Conservation (phyloP, 2,113 vertebrate genomes). For the Nycticebus coucang region DNA sequence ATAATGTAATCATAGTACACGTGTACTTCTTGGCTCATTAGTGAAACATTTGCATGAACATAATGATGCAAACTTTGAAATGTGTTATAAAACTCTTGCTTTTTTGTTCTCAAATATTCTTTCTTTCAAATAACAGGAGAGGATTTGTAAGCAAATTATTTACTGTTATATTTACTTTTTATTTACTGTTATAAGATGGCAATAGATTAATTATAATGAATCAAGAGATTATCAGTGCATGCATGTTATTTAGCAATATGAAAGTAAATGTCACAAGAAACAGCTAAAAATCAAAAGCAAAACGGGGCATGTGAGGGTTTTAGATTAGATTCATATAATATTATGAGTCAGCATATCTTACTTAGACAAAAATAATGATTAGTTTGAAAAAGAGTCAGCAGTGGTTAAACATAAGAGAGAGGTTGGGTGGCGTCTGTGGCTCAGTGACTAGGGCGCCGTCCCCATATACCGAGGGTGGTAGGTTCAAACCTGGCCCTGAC, state of each 20-base stretch:
- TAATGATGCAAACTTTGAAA: background rate
- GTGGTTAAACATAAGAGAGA: background rate
- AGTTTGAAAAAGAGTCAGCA: background rate
- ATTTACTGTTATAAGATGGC: background rate
- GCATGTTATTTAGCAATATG: background rate
- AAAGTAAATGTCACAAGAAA: background rate
- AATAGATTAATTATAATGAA: background rate
- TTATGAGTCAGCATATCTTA: background rate
- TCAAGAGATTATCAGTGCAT: background rate
- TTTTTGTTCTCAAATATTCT: too few relatives aligned
- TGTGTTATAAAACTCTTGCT: background rate
- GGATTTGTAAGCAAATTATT: background rate
- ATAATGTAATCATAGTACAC: background rate
- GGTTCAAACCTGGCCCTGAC: too few relatives aligned
- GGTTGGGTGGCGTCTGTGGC: too few relatives aligned
- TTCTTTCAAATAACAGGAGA: background rate
- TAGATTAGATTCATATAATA: background rate
- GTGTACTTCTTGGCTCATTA: background rate
- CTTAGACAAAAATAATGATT: slow-evolving; percentile 27
- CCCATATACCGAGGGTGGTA: too few relatives aligned
- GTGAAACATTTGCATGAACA: background rate
- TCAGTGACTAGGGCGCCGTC: too few relatives aligned
- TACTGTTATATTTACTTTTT: background rate
- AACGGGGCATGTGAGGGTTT: background rate
- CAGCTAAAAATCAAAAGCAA: background rate